Percentiles rank a stretch among this genome's conserved stretches.
Conservation (phyloP, 2,797 vertebrate genomes). For the Malurus splendens region DNA sequence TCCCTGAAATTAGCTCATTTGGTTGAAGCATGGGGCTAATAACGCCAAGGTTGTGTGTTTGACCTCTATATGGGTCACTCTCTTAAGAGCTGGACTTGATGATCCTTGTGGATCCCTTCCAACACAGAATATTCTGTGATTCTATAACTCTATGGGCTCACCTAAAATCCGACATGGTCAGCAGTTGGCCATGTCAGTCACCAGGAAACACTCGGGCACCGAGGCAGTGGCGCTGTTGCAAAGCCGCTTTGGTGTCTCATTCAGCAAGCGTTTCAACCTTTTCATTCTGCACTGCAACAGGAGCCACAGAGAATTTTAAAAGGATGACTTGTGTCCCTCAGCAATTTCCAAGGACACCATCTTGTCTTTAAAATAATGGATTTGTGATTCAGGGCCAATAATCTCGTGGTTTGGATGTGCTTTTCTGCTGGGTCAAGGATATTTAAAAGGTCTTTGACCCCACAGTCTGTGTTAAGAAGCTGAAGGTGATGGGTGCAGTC, state of each 20-base stretch:
- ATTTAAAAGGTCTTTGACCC: background rate
- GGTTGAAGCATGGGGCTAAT: background rate
- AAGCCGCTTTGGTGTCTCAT: background rate
- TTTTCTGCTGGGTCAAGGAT: background rate
- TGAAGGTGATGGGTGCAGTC: background rate
- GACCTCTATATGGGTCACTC: background rate
- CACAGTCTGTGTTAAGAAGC: background rate
- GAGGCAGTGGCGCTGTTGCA: accelerated
- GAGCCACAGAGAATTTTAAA: background rate
- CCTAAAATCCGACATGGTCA: accelerated
- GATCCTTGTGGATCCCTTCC: background rate
- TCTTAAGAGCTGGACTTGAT: accelerated
- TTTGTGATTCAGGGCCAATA: background rate
- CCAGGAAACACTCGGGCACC: background rate
- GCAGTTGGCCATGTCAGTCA: background rate
- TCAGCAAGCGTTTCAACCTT: background rate
- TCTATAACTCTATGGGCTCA: background rate
- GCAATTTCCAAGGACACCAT: background rate
- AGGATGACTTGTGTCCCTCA: background rate
- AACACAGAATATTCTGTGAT: background rate
- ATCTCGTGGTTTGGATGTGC: background rate
- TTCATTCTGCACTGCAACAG: accelerated
- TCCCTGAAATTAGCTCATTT: background rate
- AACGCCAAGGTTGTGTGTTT: background rate
- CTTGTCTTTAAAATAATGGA: background rate